Conservation (phyloP, 2,888 invertebrate species). For the Apodemia zela region DNA sequence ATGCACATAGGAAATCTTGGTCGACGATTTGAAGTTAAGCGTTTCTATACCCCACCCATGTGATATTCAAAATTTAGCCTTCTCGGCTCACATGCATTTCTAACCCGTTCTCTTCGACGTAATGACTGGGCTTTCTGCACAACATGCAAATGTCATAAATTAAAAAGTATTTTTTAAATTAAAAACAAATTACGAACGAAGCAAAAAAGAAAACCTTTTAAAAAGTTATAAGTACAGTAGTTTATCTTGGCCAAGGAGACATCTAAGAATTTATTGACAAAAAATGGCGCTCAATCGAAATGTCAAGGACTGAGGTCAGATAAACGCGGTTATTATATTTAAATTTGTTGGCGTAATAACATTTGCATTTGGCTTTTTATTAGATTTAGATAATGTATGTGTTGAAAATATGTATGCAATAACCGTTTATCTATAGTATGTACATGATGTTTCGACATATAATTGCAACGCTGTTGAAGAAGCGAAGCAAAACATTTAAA, state of each 20-base stretch:
- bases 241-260: conserved; percentile 36
- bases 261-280: conserved; percentile 35
- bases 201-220: conserved; percentile 10
- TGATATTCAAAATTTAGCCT: too few relatives aligned
- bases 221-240: not conserved
- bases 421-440: not conserved
- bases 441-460: not conserved
- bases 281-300: conserved; percentile 33
- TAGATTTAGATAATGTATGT: conserved; percentile 12
- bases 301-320: conserved; percentile 30
- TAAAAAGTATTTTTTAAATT: not conserved
- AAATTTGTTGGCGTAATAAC: conserved; percentile 21
- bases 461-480: not conserved
- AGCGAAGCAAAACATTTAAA: not conserved
- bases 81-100: too few relatives aligned
- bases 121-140: too few relatives aligned
- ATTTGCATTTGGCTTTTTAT: conserved; percentile 13
- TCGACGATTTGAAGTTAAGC: too few relatives aligned
- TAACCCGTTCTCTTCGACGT: too few relatives aligned
- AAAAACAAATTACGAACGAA: not conserved
- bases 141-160: too few relatives aligned
- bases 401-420: conserved; percentile 10
- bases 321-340: conserved; percentile 24
- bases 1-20: too few relatives aligned
- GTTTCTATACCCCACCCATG: too few relatives aligned